Evolutionary conservation across 1,140 invertebrate genomes (phyloP), one percentile per base, ranked within the genome.

Genomic region (Pectinophora gossypiella): DNA sequence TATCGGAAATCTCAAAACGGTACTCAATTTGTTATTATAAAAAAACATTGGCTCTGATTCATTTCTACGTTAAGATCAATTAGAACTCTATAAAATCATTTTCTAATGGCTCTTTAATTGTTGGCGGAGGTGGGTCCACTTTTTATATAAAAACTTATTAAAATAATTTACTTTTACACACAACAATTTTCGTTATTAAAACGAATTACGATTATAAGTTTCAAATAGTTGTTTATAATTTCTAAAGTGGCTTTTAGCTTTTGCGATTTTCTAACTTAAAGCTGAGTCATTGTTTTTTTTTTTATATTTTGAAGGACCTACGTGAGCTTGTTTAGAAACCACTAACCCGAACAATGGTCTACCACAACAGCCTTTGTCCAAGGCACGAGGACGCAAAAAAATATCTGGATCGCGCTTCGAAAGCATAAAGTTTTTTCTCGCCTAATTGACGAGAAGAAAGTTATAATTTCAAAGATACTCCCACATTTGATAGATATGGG

Each of bases 241-340:
- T 23, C 22, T 10, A 10, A 23, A 23, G 27, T 32, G 27, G 27
- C 6, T 12, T 32, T 32, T n/a, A n/a, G n/a, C n/a, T 32, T 32
- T 50, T 13, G 43, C 38, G 42, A 52, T 57, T 54, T n/a, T n/a
- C n/a, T n/a, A n/a, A n/a, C n/a, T 32, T 12, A 40, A 40, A 43
- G 53, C 48, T 47, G 38, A 62, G 50, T 55, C 48, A 59, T 53
- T 64, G 63, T 62, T 42, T 54, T 63, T 64, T 55, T 32, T 51
- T 44, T 54, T 47, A 45, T 46, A 46, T 51, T 44, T 54, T 47
- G 48, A 46, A 46, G 60, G 60, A 64, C 67, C 63, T 68, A 69
- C 66, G 61, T 57, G 64, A 53, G 64, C 64, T 68, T 80, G 75
- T 80, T 79, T 73, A 70, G 66, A 72, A 68, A 75, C 67, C 69